Base-by-base conservation (phyloP, 2,888 invertebrate species). In the Euspilapteryx auroguttella region DNA sequence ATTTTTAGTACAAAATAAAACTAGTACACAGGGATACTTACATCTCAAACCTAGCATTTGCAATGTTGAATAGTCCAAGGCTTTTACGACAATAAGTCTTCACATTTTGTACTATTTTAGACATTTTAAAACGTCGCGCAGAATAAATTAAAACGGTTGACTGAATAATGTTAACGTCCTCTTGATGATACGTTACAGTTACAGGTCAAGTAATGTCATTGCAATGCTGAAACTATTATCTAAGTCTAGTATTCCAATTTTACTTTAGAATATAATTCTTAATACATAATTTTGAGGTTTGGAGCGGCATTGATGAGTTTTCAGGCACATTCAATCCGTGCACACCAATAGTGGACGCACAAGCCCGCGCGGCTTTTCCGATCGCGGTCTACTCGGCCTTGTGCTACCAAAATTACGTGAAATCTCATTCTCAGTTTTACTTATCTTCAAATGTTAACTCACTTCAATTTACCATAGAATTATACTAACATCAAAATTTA, bases 91-190 rank as follows among this genome's bases (percentile, higher is more conserved):
- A 69, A 75, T 75, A 75, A 77, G 77, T 77, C 77, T 77, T 77
- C 75, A 71, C 73, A 76, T 77, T n/a, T 77, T 77, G 77, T 77
- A 77, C 77, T 77, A 77, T 77, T 77, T 69, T 73, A 76, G 76
- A 77, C 65, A 77, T 75, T n/a, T n/a, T 69, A 64, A 59, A 66
- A 65, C 58, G 66, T 69, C 71, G 69, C 68, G 69, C 68, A 61
- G 61, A 63, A 65, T 69, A 64, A 65, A 59, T 57, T 55, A 58
- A 64, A 61, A 52, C 56, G 61, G 51, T 55, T 9, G 58, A 66
- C 75, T 75, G 75, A 75, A 75, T 73, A 73, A 73, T 73, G 75
- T 59, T 57, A 75, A 71, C 73, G 68, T 63, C 62, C 68, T 58
- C 63, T 49, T 55, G 65, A 62, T 56, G n/a, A n/a, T n/a, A n/a